Base-by-base conservation (phyloP, 1,140 invertebrate species). In the Halictus rubicundus region DNA sequence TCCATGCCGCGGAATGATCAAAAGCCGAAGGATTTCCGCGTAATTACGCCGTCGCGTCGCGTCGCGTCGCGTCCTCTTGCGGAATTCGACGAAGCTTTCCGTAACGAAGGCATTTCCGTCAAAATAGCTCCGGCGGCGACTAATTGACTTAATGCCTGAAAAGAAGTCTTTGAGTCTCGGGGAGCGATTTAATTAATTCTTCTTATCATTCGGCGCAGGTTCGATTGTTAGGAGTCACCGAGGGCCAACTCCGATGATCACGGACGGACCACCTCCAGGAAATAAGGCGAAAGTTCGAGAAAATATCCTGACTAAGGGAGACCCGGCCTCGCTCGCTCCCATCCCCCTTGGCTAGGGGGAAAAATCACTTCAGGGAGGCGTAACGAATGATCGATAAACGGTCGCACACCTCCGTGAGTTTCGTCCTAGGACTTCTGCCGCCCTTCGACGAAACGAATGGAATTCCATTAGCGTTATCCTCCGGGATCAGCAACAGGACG, bases 381-480 rank as follows among this genome's bases (percentile, higher is more conserved):
- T 63, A 78, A 78, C 65, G 42, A 68, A 80, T 81, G 82, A 64
- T 73, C 72, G 60, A 85, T 84, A 84, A 85, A 81, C 54, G 78
- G 61, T 75, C 69, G 69, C 59, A 77, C 21, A 27, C 14, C 23
- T 25, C 27, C 32, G 8, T 10, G 4, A 37, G 74, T 69, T 60
- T 77, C 42, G 32, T 21, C 46, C 25, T 69, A 69, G 64, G 57
- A 63, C n/a, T 76, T 59, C 64, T 37, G 25, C 16, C 61, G 39
- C 46, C 32, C 46, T 39, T 46, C 27, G 46, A 25, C 46, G 25
- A 32, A 73, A 73, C 39, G 68, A 76, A 68, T 70, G 57, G 68
- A 81, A 85, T 85, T 85, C 82, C 59, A 85, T 85, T 85, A 85
- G 61, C 75, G 75, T 78, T 78, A 78, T 78, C 75, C 68, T 25